Conservation (phyloP, 2,113 vertebrate genomes). For the Hippocampus comes region DNA sequence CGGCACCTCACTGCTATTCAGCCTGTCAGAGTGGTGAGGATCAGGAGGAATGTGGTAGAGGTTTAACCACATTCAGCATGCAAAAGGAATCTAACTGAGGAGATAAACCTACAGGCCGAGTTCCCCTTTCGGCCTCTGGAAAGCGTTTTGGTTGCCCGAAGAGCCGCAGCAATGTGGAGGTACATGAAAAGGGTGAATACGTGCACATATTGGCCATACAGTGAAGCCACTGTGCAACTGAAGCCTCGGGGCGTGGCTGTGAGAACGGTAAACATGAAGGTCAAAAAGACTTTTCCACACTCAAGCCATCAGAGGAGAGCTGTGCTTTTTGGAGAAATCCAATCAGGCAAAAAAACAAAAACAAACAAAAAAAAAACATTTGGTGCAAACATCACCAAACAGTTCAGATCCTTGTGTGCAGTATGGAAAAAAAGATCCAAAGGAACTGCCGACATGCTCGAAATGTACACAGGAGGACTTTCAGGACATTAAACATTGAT, state of each 20-base stretch:
- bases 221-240: conserved; percentile 41
- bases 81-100: conserved; percentile 17
- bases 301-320: conserved; percentile 20
- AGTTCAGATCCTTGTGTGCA: conserved; percentile 21
- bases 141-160: conserved; percentile 50
- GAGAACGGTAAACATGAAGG: conserved; percentile 44
- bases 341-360: conserved; percentile 17
- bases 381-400: conserved; percentile 27
- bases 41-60: conserved; percentile 36
- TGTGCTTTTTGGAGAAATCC: conserved; percentile 22
- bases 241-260: conserved; percentile 42
- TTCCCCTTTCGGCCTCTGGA: conserved; percentile 11
- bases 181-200: conserved; percentile 43
- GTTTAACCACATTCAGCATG: conserved; percentile 37
- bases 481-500: not conserved
- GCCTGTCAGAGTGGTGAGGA: conserved; percentile 37
- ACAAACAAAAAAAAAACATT: conserved; percentile 21
- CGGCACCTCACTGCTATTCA: conserved; percentile 21
- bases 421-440: conserved; percentile 23
- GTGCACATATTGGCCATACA: conserved; percentile 34
- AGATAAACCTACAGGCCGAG: conserved; percentile 42
- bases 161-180: conserved; percentile 28
- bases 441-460: conserved; percentile 13
- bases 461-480: conserved; percentile 8
- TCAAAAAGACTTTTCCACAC: conserved; percentile 41